A percentile compares a stretch with the other conserved stretches of the same genome.
These are phyloP conservation scores for Sapayoa aenigma DNA, from an alignment of 2,113 vertebrate genomes.

Conservation along the genomic window DNA sequence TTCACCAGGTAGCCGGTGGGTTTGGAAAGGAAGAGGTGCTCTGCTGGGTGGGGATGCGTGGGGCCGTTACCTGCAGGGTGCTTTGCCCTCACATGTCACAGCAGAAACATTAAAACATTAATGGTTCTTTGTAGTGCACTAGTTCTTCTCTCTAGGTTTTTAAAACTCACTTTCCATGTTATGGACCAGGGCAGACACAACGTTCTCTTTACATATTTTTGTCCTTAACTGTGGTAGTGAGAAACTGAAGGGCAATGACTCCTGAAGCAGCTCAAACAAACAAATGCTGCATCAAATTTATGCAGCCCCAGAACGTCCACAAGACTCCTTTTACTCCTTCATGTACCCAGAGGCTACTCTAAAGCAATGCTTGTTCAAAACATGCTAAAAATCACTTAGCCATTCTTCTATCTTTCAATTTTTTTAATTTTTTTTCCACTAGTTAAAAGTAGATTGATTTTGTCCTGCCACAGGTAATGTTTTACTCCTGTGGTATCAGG, in stretches of 20 bases:
- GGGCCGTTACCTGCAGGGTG: not conserved
- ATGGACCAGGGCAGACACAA: not conserved
- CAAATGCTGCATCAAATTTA: not conserved
- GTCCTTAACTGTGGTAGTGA: not conserved
- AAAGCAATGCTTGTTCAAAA: not conserved
- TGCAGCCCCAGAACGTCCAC: no score
- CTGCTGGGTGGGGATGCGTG: fast-evolving
- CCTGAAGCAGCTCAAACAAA: not conserved
- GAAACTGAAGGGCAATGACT: not conserved
- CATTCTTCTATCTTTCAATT: not conserved
- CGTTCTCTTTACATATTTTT: not conserved
- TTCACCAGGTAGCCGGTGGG: not conserved
- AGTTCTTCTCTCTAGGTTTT: not conserved
- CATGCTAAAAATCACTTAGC: not conserved
- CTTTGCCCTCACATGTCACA: fast-evolving
- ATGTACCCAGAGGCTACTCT: not conserved
- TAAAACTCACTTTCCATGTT: not conserved
- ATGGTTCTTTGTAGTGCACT: not conserved
- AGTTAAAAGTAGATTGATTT: not conserved
- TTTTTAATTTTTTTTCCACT: not conserved
- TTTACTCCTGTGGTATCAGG: not conserved
- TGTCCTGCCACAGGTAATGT: not conserved
- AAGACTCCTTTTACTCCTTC: not conserved
- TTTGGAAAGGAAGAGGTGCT: not conserved
- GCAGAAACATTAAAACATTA: not conserved